Evolutionary conservation across 2,113 vertebrate genomes (phyloP).

Genomic region (Hemiscyllium ocellatum): DNA sequence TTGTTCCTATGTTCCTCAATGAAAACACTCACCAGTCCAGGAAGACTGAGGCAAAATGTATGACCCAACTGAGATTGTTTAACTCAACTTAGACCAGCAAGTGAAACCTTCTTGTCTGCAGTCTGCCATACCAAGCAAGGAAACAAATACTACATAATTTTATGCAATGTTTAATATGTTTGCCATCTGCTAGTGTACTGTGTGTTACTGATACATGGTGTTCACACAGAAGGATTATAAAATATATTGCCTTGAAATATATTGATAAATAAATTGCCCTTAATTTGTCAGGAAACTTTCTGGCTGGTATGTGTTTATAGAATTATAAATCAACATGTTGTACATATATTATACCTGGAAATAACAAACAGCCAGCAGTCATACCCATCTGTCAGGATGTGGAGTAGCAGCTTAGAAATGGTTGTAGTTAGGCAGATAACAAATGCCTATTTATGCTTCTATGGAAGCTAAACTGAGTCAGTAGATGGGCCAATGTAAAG

Average conservation of each 20-base stretch:
- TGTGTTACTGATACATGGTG: neutral
- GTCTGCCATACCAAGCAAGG: neutral
- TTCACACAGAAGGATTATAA: constrained; percentile 22
- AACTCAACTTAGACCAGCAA: neutral
- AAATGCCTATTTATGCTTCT: constrained; percentile 15
- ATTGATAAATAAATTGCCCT: constrained; percentile 16
- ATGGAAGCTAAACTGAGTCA: neutral
- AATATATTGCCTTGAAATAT: constrained; percentile 10
- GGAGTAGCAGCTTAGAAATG: constrained; percentile 1
- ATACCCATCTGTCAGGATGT: constrained; percentile 15
- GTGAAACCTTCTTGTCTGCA: neutral
- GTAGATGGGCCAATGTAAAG: neutral
- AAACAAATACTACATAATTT: neutral
- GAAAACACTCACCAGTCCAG: neutral
- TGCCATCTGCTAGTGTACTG: neutral
- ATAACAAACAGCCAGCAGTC: neutral
- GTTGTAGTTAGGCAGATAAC: neutral
- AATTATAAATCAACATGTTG: constrained; percentile 18
- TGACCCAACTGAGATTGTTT: neutral
- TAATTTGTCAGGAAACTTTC: neutral
- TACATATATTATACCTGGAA: neutral
- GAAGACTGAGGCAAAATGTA: neutral
- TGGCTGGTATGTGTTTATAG: neutral
- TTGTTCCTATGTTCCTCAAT: neutral
- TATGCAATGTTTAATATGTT: neutral